phyloP scores from a whole-genome alignment of 2,797 vertebrate genomes.

The Telmatherina bonti region DNA sequence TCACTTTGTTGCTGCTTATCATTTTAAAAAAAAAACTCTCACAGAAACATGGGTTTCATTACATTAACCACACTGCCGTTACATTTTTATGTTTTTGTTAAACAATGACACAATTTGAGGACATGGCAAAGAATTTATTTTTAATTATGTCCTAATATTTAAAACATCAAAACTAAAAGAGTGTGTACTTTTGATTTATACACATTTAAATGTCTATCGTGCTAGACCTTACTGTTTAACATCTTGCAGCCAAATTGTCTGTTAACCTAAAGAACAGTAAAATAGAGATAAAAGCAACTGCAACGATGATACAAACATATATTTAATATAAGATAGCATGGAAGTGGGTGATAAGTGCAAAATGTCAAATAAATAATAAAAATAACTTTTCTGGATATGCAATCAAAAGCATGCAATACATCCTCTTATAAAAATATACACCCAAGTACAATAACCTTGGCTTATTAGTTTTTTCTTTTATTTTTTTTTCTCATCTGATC shows the following conservation, averaged over 20 bases:
- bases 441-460: neutral
- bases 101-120: no score
- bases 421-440: neutral
- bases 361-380: neutral
- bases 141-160: neutral
- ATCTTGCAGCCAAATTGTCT: neutral
- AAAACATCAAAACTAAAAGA: neutral
- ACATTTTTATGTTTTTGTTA: no score
- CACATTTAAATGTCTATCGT: neutral
- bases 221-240: neutral
- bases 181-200: neutral
- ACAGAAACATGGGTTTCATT: no score
- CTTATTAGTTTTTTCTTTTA: slow-evolving; percentile 9
- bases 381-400: neutral
- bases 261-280: neutral
- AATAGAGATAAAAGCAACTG: neutral
- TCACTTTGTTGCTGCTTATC: no score
- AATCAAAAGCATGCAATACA: neutral
- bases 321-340: neutral
- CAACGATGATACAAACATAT: neutral
- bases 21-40: no score
- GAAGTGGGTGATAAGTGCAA: neutral
- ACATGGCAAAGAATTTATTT: neutral
- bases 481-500: neutral
- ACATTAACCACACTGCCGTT: no score